Evolutionary conservation across 1,140 invertebrate genomes (phyloP).

Genomic region (Atta cephalotes): DNA sequence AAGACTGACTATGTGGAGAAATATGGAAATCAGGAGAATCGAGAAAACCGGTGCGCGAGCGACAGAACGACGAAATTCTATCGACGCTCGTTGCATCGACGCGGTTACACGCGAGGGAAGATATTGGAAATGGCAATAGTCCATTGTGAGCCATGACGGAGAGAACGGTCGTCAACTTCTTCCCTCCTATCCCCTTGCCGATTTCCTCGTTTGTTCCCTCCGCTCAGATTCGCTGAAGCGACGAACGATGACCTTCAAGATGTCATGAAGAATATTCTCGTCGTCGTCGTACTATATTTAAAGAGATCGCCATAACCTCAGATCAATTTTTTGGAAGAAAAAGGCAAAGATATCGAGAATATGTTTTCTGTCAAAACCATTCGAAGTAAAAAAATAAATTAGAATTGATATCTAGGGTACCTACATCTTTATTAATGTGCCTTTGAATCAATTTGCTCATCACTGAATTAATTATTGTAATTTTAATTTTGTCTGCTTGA

Average conservation of each 20-base stretch:
- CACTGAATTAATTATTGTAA: too few species aligned
- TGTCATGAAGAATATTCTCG: neutral
- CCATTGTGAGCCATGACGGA: conserved; percentile 64
- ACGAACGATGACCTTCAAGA: conserved; percentile 36
- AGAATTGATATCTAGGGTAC: too few species aligned
- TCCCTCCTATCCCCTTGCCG: neutral
- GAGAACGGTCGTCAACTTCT: conserved; percentile 32
- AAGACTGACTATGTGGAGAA: conserved; percentile 26
- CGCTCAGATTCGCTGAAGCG: conserved; percentile 36
- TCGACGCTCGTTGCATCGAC: conserved; percentile 56
- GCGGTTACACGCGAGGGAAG: conserved; percentile 58
- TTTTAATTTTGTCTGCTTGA: too few species aligned
- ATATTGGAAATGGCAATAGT: conserved; percentile 78
- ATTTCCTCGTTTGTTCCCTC: conserved; percentile 35
- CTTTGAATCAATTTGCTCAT: too few species aligned
- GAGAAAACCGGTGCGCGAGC: conserved; percentile 7
- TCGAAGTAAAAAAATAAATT: neutral
- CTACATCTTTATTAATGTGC: too few species aligned
- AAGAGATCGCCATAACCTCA: neutral
- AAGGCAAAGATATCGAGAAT: neutral
- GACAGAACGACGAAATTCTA: conserved; percentile 68
- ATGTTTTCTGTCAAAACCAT: neutral
- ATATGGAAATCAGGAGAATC: conserved; percentile 64
- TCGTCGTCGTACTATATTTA: neutral
- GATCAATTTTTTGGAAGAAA: neutral